A percentile compares a stretch with the other conserved stretches of the same genome.
Evolutionary conservation across 2,113 vertebrate genomes (phyloP).

Genomic region (Empidonax alnorum): DNA sequence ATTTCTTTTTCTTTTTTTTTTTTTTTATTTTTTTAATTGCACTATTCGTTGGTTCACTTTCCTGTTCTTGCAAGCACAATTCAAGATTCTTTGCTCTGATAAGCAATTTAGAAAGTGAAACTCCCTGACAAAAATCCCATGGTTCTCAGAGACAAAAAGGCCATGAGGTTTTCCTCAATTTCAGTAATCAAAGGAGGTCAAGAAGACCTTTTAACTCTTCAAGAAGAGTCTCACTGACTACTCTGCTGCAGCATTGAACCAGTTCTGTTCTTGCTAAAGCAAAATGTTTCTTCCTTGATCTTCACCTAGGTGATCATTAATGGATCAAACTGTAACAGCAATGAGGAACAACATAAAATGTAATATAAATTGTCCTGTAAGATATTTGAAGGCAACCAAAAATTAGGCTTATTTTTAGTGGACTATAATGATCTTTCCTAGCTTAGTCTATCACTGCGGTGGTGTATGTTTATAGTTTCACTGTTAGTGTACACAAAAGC

Average conservation of each 20-base stretch:
- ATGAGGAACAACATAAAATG: neutral
- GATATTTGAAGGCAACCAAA: neutral
- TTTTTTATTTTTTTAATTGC: neutral
- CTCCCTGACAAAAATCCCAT: neutral
- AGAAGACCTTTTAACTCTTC: neutral
- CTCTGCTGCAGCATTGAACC: neutral
- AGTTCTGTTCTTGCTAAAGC: neutral
- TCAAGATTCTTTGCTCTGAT: neutral
- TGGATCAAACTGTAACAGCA: neutral
- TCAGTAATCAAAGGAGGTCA: constrained; percentile 1
- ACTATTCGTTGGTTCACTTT: neutral
- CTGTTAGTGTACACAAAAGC: neutral
- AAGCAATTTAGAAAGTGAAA: constrained; percentile 6
- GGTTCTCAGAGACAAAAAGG: neutral
- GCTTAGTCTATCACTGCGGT: neutral
- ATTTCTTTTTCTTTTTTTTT: neutral
- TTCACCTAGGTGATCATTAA: neutral
- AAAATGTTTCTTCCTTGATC: neutral
- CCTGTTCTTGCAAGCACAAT: neutral
- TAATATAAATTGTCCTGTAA: neutral
- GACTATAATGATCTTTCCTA: neutral
- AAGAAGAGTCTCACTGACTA: neutral
- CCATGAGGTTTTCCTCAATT: constrained; percentile 16
- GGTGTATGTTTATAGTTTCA: neutral
- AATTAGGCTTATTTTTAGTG: neutral